Base-by-base conservation (phyloP, 2,113 vertebrate genomes). In the Pluvianellus socialis region DNA sequence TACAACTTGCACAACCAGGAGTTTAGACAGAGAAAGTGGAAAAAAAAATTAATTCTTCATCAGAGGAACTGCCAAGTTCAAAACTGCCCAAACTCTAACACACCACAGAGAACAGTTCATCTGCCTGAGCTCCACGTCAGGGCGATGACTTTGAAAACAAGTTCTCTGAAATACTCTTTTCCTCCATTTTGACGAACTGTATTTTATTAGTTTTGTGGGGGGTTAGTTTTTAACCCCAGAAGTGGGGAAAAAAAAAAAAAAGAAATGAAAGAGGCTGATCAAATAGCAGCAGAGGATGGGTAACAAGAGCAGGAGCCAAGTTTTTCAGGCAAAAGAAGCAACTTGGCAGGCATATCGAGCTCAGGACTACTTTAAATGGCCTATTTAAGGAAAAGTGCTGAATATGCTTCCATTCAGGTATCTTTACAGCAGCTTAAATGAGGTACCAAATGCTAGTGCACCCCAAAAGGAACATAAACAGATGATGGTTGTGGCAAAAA, bases 161-260 rank as follows among this genome's bases (percentile, higher is more conserved):
- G 28, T 13, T 63, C 74, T 66, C 55, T 59, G 65, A 73, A 93
- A 90, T 56, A 56, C 12, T 71, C 52, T 44, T 76, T 49, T 74
- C 50, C 79, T 91, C 47, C 47, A 38, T n/a, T 67, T 2, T 63
- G 56, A 92, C 24, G 44, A 71, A 32, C 30, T 63, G 16, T 30
- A 55, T 77, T 90, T 87, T 53, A 80, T 70, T 70, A 12, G 4
- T 59, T 91, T 72, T 22, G 20, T 22, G 28, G 28, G 13, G 28
- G 23, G 88, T 83, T 75, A 40, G 28, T 24, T 92, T 86, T 91
- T 63, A 91, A 85, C 22, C 52, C 52, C 8, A 27, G n/a, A 12
- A 38, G 38, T 44, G 44, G 44, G 44, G 7, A 2, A 1, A 5
- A 1, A 45, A 3, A 0, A 0, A 12, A 28, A 45, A 0, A 5